Percentiles rank a stretch among this genome's conserved stretches.
Conservation (phyloP, 2,797 vertebrate species). For the Notolepis coatsorum region DNA sequence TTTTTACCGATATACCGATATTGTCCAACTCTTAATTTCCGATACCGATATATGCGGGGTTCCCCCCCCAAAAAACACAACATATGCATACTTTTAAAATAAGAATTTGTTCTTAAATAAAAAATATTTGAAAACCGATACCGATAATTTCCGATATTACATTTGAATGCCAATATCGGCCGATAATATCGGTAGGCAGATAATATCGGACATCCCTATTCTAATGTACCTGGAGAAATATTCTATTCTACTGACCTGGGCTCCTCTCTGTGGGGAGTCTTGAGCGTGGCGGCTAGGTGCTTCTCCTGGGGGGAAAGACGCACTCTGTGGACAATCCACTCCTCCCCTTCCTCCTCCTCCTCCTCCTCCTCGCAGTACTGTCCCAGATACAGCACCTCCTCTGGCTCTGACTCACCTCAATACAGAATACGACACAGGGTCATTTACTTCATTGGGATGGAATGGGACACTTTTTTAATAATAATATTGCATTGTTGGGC, state of each 20-base stretch:
- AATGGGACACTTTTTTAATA: not conserved
- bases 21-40: no score
- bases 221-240: no score
- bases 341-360: constrained; percentile 58
- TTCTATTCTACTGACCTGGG: constrained; percentile 44
- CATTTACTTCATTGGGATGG: constrained; percentile 17
- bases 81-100: not conserved
- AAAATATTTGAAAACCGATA: no score
- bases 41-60: no score
- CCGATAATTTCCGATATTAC: no score
- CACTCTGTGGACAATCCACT: constrained; percentile 85
- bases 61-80: no score
- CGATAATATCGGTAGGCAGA: no score
- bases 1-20: no score
- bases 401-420: constrained; percentile 73
- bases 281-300: constrained; percentile 86
- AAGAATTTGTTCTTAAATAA: no score
- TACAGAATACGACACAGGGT: constrained; percentile 15
- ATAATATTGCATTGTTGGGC: no score
- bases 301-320: constrained; percentile 90
- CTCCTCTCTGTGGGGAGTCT: constrained; percentile 80
- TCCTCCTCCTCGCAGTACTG: constrained; percentile 29
- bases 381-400: constrained; percentile 81
- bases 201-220: no score
- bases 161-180: no score